Evolutionary conservation across 1,140 invertebrate genomes (phyloP), one percentile per base, ranked within the genome.

Genomic region (Subanguina moxae): DNA sequence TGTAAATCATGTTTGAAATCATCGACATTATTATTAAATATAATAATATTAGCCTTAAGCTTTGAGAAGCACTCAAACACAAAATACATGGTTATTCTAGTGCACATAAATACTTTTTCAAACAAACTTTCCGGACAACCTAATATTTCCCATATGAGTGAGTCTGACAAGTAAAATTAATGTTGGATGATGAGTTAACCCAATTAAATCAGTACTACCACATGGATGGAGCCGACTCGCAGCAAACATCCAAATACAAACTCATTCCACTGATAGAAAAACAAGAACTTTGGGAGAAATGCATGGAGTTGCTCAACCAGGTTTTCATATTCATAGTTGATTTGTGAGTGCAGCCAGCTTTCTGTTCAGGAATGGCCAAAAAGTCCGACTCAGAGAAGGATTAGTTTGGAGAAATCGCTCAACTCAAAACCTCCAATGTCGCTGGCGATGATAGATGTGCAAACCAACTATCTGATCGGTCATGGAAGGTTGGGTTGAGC

Each of bases 241-340:
- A 11, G 32, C 32, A 38, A 11, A 3, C 48, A 52, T 52, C 48
- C 23, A 25, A 52, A 25, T 61, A 61, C 38, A 28, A 64, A 59
- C 25, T 70, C 1, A 15, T 57, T 1, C 68, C 68, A 21, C 58
- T 70, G 38, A 15, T 70, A 59, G 46, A 68, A 43, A 32, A 27
- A 21, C 13, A 28, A 17, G 68, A 70, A 58, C 57, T 69, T 23
- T 42, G n/a, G 23, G 68, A 68, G 19, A 32, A 70, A 58, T 57
- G 64, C 42, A 70, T 70, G 32, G 65, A 70, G 28, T 64, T 70
- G n/a, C 64, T 70, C n/a, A 70, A 70, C 59, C 67, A 70, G 68
- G 68, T 70, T 42, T 21, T 13, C 67, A 21, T 52, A 7, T 15
- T 25, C 23, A 25, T 1, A 15, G 15, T 25, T 21, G 48, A 15